These are phyloP conservation scores for Rhopalosiphum padi DNA, from an alignment of 1,140 invertebrate species.

Conservation along the genomic window DNA sequence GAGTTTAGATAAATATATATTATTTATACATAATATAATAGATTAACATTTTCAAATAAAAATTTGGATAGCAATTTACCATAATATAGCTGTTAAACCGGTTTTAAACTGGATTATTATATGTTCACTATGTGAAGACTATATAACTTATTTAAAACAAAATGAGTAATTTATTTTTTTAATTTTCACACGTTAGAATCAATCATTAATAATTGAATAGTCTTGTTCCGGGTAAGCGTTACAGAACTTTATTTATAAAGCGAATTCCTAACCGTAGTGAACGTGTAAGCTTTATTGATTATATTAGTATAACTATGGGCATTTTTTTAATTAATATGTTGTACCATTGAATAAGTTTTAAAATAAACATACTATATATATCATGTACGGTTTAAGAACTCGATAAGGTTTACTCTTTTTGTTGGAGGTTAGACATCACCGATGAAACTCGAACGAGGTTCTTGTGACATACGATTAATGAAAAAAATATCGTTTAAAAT, in stretches of 20 bases:
- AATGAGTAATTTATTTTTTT: conserved; percentile 10
- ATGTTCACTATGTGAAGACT: background rate
- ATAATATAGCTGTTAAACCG: background rate
- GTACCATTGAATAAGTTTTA: background rate
- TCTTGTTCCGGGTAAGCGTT: background rate
- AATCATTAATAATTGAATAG: background rate
- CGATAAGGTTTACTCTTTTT: background rate
- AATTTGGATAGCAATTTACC: background rate
- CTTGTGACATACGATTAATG: background rate
- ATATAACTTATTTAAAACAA: conserved; percentile 9
- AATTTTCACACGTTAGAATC: background rate
- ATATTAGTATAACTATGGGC: background rate
- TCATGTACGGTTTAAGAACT: background rate
- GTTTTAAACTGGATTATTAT: background rate
- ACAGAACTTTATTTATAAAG: background rate
- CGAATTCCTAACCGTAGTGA: background rate
- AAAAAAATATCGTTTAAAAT: background rate
- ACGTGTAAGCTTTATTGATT: background rate
- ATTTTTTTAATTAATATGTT: background rate
- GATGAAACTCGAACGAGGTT: background rate
- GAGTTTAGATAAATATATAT: background rate
- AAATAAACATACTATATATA: background rate
- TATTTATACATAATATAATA: background rate
- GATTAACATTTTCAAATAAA: background rate
- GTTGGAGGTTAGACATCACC: too few relatives aligned